Evolutionary conservation across 2,888 invertebrate species (phyloP).

Genomic region (Seira ritae): DNA sequence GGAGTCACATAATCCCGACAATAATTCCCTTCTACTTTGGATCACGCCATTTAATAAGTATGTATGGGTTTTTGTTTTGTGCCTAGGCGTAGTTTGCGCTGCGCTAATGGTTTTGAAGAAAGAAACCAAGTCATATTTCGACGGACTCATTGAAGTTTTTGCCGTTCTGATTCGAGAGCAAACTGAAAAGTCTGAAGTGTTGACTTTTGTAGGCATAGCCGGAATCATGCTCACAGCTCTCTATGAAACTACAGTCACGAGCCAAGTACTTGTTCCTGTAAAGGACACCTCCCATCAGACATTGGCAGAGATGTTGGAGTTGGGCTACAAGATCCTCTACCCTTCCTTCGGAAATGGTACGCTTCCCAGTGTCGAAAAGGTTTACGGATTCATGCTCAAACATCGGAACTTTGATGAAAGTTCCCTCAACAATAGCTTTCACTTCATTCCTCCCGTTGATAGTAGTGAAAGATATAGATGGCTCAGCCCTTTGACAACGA

Average conservation of each 20-base stretch:
- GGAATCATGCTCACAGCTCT: conserved; percentile 13
- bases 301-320: neutral
- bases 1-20: neutral
- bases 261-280: conserved; percentile 6
- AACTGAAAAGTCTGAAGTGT: neutral
- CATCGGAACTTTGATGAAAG: neutral
- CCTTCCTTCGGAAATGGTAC: too few relatives aligned
- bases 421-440: neutral
- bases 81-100: too few relatives aligned
- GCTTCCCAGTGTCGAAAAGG: neutral
- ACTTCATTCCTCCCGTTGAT: neutral
- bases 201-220: conserved; percentile 4
- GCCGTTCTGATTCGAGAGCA: conserved; percentile 10
- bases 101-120: too few relatives aligned
- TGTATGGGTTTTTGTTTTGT: neutral
- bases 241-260: conserved; percentile 29
- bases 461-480: neutral
- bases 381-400: neutral
- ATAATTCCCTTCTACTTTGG: conserved; percentile 1
- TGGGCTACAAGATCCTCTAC: conserved; percentile 19
- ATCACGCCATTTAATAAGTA: neutral
- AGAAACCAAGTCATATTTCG: neutral
- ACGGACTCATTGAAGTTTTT: neutral
- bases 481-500: neutral
- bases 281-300: neutral